Conservation (phyloP, 2,797 vertebrate species). For the Pseudomugil gertrudae region DNA sequence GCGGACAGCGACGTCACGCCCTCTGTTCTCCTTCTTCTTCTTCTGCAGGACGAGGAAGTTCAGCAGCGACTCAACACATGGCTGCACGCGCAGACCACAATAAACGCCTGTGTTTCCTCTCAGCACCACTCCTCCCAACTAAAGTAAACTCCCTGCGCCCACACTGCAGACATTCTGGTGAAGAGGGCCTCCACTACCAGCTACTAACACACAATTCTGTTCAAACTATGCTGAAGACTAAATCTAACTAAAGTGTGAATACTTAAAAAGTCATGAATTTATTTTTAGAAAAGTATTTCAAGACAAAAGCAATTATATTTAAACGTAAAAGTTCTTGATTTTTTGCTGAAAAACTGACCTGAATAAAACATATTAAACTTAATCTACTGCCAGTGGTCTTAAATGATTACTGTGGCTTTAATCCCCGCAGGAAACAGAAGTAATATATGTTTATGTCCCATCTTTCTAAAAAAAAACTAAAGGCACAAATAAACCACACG, state of each 20-base stretch:
- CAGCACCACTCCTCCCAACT: not conserved
- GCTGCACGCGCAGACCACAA: not conserved
- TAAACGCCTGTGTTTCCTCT: not conserved
- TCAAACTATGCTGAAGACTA: not conserved
- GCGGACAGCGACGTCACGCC: constrained; percentile 83
- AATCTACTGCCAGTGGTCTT: not conserved
- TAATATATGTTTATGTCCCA: too few relatives aligned
- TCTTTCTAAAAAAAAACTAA: too few relatives aligned
- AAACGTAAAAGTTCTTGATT: not conserved
- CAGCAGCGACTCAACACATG: constrained; percentile 36
- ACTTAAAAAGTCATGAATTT: too few relatives aligned
- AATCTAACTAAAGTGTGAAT: too few relatives aligned
- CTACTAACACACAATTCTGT: not conserved
- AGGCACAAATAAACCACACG: too few relatives aligned
- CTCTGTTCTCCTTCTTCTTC: constrained; percentile 46
- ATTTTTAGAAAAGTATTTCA: not conserved
- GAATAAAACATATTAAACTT: not conserved
- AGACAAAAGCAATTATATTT: not conserved
- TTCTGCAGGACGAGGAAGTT: constrained; percentile 80
- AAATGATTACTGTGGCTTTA: too few relatives aligned
- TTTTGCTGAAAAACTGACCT: not conserved
- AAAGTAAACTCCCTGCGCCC: constrained; percentile 3
- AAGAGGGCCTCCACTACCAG: not conserved
- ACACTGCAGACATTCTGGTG: constrained; percentile 2
- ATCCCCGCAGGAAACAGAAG: too few relatives aligned